Evolutionary conservation across 2,888 invertebrate species (phyloP).

Genomic region (Dioctria linearis): DNA sequence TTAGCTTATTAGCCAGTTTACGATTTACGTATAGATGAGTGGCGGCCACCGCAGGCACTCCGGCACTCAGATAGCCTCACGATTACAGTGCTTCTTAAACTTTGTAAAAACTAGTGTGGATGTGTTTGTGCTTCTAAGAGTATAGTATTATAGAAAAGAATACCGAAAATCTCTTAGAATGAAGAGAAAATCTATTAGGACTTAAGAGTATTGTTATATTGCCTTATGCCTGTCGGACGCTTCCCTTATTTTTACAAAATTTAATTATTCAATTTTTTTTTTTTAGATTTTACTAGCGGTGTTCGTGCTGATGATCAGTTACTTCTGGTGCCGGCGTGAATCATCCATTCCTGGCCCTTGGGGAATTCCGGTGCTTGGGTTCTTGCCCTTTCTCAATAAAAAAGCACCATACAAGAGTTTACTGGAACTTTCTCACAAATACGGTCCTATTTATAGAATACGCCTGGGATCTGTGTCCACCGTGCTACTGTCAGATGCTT

Average conservation of each 20-base stretch:
- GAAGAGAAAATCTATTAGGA: neutral
- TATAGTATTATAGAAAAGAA: neutral
- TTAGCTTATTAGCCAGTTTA: constrained; percentile 17
- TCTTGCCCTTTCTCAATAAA: constrained; percentile 81
- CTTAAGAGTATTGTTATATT: neutral
- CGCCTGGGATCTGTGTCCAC: constrained; percentile 83
- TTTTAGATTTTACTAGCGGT: constrained; percentile 20
- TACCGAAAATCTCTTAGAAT: neutral
- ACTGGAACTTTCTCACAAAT: constrained; percentile 77
- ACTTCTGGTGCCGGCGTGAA: neutral
- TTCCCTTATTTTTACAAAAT: constrained; percentile 1
- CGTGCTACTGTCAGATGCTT: constrained; percentile 84
- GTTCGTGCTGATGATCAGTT: neutral
- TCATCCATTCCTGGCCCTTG: constrained; percentile 83
- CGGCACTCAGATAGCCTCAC: neutral
- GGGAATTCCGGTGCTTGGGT: constrained; percentile 85
- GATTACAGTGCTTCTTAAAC: constrained; percentile 25
- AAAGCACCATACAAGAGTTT: constrained; percentile 81
- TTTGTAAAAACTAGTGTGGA: neutral
- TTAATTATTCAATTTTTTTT: neutral
- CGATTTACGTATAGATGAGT: neutral
- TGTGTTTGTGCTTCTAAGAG: constrained; percentile 12
- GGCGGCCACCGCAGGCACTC: no score
- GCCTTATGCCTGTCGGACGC: neutral
- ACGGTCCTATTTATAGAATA: constrained; percentile 83